Evolutionary conservation across 2,113 vertebrate genomes (phyloP), one percentile per base, ranked within the genome.

Genomic region (Chionis minor): DNA sequence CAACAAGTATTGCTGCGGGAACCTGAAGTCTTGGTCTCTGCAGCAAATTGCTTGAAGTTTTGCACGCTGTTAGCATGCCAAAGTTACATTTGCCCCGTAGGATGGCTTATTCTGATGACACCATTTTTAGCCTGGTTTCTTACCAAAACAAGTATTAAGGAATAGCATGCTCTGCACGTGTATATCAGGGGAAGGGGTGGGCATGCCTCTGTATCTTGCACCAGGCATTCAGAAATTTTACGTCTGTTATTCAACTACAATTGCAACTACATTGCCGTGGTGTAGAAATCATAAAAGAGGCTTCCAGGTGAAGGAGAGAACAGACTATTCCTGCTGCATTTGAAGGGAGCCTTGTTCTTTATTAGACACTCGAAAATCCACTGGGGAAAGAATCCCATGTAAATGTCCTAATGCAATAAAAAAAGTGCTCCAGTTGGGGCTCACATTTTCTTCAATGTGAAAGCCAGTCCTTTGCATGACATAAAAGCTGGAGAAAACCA

Each of bases 401-500:
- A 94, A 84, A 40, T 71, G 28, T 86, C 86, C 69, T 72, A 92
- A 38, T 38, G 22, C 55, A 71, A 83, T 66, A 69, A 93, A 88
- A 86, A 38, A 65, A 24, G 32, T 55, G 52, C 65, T 92, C 12
- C 38, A 74, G 15, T 89, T 94, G 80, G 63, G 78, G 42, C 77
- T 94, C 83, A 79, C 65, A 40, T 94, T 96, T 92, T 89, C 59
- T 89, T 92, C 89, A 75, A 1, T 84, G 65, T 97, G 91, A 86
- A 93, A 91, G 65, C 88, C 72, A 67, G 69, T 91, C 47, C 72
- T 95, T 55, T 81, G 75, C 94, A 86, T 84, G 83, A 84, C 42
- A 84, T 92, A 89, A 92, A 95, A 91, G 69, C 94, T 84, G 69
- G 83, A 92, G 77, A 89, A 92, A 92, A 94, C 24, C 77, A 96